A percentile compares a stretch with the other conserved stretches of the same genome.
These are phyloP conservation scores for Crotalus tigris DNA, from an alignment of 2,113 vertebrate genomes.

Conservation along the genomic window DNA sequence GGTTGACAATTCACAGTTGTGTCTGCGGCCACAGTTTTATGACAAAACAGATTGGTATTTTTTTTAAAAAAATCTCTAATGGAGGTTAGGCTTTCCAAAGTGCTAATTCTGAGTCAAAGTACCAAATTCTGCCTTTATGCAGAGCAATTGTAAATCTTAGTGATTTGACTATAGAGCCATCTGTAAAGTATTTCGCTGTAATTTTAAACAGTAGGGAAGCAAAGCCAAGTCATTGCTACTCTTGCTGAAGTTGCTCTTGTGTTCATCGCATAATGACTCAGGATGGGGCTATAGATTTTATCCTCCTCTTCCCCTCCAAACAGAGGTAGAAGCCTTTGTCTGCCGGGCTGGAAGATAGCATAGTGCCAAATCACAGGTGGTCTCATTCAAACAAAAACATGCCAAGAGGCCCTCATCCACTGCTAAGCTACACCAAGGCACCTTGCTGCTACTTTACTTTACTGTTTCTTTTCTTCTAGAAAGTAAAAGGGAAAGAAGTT, in stretches of 20 bases:
- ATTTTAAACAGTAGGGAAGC: conserved; percentile 1
- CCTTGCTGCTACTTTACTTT: not conserved
- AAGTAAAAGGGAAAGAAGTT: not conserved
- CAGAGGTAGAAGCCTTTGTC: conserved; percentile 1
- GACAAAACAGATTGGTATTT: not conserved
- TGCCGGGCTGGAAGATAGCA: not conserved
- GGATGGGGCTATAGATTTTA: conserved; percentile 23
- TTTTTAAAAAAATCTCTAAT: not conserved
- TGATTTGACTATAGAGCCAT: not conserved
- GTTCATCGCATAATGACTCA: not conserved
- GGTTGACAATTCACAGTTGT: not conserved
- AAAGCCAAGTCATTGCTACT: conserved; percentile 12
- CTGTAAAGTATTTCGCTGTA: not conserved
- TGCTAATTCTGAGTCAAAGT: not conserved
- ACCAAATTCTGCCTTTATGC: not conserved
- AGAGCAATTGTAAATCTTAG: not conserved
- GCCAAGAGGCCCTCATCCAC: not conserved
- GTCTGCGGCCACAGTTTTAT: not conserved
- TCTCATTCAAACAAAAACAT: conserved; percentile 4
- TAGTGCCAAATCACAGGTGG: not conserved
- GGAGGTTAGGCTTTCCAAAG: not conserved
- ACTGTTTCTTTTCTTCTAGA: not conserved
- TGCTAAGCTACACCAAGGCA: not conserved
- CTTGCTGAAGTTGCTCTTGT: conserved; percentile 24
- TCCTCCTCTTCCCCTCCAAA: conserved; percentile 18